These are phyloP conservation scores for Bugula neritina DNA, from an alignment of 2,888 invertebrate species.

Conservation along the genomic window DNA sequence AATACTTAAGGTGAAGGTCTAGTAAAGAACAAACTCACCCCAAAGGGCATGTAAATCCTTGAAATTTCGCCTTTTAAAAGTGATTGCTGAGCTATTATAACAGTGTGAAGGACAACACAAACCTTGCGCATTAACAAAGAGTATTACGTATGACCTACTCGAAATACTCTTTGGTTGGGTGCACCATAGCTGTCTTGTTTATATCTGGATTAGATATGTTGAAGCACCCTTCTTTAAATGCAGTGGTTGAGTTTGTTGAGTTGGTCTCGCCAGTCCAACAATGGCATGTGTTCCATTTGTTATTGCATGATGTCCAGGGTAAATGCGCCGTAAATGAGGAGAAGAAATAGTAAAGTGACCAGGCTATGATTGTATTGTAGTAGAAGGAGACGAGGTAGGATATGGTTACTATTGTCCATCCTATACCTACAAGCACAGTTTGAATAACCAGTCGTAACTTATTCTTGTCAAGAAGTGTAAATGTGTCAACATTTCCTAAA, in stretches of 20 bases:
- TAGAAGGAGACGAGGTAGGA: slow-evolving; percentile 51
- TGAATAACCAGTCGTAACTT: no score
- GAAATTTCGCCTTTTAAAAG: no score
- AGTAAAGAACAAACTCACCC: no score
- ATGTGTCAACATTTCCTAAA: no score
- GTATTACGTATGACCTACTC: not conserved
- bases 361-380: slow-evolving; percentile 73
- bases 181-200: not conserved
- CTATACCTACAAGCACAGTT: slow-evolving; percentile 56
- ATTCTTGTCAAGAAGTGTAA: no score
- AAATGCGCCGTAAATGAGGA: slow-evolving; percentile 63
- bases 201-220: not conserved
- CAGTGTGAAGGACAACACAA: no score
- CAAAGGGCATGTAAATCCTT: no score
- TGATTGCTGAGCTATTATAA: no score
- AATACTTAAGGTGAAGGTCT: no score
- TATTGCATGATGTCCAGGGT: slow-evolving; percentile 76
- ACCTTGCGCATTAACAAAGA: not conserved
- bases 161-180: slow-evolving; percentile 7
- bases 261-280: slow-evolving; percentile 55
- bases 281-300: slow-evolving; percentile 71
- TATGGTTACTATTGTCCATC: slow-evolving; percentile 47
- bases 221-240: slow-evolving; percentile 10
- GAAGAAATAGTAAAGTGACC: slow-evolving; percentile 75
- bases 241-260: not conserved